Percentiles rank a stretch among this genome's conserved stretches.
Evolutionary conservation across 2,113 vertebrate genomes (phyloP).

Genomic region (Shinisaurus crocodilurus): DNA sequence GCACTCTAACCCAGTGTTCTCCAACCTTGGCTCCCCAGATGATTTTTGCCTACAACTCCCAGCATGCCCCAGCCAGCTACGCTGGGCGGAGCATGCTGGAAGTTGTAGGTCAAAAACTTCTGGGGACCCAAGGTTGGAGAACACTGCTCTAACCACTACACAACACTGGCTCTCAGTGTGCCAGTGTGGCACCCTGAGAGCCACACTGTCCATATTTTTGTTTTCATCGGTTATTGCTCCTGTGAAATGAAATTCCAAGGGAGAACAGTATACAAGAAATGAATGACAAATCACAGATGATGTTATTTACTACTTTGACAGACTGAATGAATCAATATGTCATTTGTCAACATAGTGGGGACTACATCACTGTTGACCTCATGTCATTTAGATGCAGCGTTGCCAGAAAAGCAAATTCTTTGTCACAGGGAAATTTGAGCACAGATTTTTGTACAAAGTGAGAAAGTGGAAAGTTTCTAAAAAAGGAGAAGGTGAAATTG

Average conservation of each 20-base stretch:
- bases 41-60: no score
- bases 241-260: conserved; percentile 4
- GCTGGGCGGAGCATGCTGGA: no score
- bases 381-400: neutral
- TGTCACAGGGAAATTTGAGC: neutral
- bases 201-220: neutral
- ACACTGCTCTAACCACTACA: no score
- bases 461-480: neutral
- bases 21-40: no score
- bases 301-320: conserved; percentile 3
- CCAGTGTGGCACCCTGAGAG: no score
- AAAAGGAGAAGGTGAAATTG: neutral
- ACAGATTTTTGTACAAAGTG: neutral
- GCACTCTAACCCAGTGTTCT: no score
- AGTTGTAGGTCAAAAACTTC: no score
- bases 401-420: neutral
- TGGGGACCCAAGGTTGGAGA: no score
- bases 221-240: neutral
- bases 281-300: conserved; percentile 5
- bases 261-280: neutral
- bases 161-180: no score
- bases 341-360: neutral
- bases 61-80: no score
- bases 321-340: conserved; percentile 10
- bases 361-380: conserved; percentile 2